Evolutionary conservation across 1,140 invertebrate genomes (phyloP), one percentile per base, ranked within the genome.

Genomic region (Xylocopa sonorina): DNA sequence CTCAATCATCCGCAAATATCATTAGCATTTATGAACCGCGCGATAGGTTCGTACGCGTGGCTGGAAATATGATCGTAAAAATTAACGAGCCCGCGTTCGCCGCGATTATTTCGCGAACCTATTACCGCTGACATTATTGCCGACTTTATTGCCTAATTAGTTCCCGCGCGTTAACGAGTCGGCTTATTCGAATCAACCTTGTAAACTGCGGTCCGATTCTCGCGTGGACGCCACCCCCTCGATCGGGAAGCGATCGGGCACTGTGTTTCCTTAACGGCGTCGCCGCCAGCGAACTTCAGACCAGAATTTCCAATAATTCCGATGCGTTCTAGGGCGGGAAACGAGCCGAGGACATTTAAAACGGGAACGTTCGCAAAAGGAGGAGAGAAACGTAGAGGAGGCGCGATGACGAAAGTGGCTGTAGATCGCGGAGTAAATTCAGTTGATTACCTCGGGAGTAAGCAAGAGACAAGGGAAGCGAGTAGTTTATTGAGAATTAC

Each of bases 401-500:
- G n/a, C n/a, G n/a, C 18, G 18, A 41, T 29, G 67, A 75, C 46
- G 67, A 53, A 84, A 69, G 58, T 67, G 73, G 78, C 80, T 85
- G 85, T 83, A 87, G 85, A 88, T 87, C 82, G n/a, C n/a, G 84
- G 78, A 88, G 84, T 89, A 87, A 91, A 90, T 87, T 89, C 87
- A 85, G 78, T 88, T 87, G 87, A 88, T 89, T 83, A 80, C 87
- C 88, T 86, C 85, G 85, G 78, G 84, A 85, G 85, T 75, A 78
- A 86, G 77, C 67, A 78, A 77, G 78, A 80, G 78, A 87, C 83
- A 87, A 87, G 84, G 85, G 85, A 88, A 90, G 84, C 87, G 75
- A 90, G 87, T 86, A 83, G 86, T 91, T 90, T 90, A 91, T 90
- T 89, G 87, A 90, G 86, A 90, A 90, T 91, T 90, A 90, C 84